Percentiles rank a stretch among this genome's conserved stretches.
These are phyloP conservation scores for Rhinatrema bivittatum DNA, from an alignment of 2,797 vertebrate genomes.

Conservation along the genomic window DNA sequence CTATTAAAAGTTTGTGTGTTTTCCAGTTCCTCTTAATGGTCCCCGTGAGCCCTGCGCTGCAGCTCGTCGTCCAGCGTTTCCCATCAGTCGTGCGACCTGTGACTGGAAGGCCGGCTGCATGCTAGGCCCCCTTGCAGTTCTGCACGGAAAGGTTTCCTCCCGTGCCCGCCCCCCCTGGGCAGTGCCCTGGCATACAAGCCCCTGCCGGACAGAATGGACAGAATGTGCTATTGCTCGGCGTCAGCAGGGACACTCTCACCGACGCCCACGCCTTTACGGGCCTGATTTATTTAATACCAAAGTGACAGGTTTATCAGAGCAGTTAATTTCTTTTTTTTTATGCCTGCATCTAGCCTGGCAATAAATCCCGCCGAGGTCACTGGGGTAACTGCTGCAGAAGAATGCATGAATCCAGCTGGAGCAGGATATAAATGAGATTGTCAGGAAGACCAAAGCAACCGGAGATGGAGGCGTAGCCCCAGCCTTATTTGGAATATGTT, in stretches of 20 bases:
- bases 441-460: too few relatives aligned
- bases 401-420: not conserved
- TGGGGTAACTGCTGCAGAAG: too few relatives aligned
- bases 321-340: not conserved
- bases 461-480: too few relatives aligned
- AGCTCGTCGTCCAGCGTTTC: slow-evolving; percentile 27
- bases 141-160: too few relatives aligned
- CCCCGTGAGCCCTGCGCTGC: slow-evolving; percentile 19
- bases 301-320: not conserved
- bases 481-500: too few relatives aligned
- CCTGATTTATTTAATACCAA: not conserved
- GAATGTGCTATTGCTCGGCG: too few relatives aligned
- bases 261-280: not conserved
- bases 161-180: too few relatives aligned
- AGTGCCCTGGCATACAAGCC: too few relatives aligned
- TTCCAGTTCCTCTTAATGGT: slow-evolving; percentile 15
- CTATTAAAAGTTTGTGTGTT: slow-evolving; percentile 35
- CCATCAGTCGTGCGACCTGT: slow-evolving; percentile 16
- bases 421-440: too few relatives aligned
- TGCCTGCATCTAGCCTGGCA: not conserved
- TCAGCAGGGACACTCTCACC: too few relatives aligned
- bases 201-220: too few relatives aligned
- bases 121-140: too few relatives aligned
- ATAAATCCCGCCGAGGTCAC: not conserved
- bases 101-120: slow-evolving; percentile 3